These are phyloP conservation scores for Microtus ochrogaster DNA, from an alignment of 2,113 vertebrate genomes.

Conservation along the genomic window DNA sequence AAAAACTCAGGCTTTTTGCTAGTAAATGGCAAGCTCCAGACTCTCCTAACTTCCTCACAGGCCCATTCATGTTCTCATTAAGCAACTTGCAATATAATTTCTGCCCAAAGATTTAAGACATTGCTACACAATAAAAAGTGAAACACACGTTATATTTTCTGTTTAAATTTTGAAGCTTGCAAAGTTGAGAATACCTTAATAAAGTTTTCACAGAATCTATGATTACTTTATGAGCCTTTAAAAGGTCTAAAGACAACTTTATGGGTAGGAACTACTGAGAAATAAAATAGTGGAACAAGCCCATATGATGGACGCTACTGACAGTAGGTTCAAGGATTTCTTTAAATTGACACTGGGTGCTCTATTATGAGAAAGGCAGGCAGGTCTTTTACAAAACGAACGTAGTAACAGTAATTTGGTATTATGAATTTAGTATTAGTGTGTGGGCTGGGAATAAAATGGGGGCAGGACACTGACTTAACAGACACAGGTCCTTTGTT, in stretches of 20 bases:
- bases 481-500: not conserved
- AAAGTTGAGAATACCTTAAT: constrained; percentile 51
- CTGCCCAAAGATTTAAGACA: constrained; percentile 8
- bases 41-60: not conserved
- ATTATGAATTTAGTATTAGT: not conserved
- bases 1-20: constrained; percentile 18
- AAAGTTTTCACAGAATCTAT: constrained; percentile 8
- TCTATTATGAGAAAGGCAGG: not conserved
- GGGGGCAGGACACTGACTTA: not conserved
- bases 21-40: constrained; percentile 57
- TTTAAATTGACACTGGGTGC: not conserved
- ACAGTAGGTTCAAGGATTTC: constrained; percentile 45
- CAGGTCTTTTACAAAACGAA: constrained; percentile 10
- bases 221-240: constrained; percentile 36
- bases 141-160: constrained; percentile 12
- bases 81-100: constrained; percentile 27
- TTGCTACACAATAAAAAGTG: not conserved
- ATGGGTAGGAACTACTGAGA: not conserved
- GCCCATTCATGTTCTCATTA: constrained; percentile 15
- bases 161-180: constrained; percentile 1
- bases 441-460: not conserved
- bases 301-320: not conserved
- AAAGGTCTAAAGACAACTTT: constrained; percentile 5
- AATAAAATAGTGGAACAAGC: not conserved
- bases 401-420: not conserved